Evolutionary conservation across 2,113 vertebrate species (phyloP), one percentile per base, ranked within the genome.

Genomic region (Taurulus bubalis): DNA sequence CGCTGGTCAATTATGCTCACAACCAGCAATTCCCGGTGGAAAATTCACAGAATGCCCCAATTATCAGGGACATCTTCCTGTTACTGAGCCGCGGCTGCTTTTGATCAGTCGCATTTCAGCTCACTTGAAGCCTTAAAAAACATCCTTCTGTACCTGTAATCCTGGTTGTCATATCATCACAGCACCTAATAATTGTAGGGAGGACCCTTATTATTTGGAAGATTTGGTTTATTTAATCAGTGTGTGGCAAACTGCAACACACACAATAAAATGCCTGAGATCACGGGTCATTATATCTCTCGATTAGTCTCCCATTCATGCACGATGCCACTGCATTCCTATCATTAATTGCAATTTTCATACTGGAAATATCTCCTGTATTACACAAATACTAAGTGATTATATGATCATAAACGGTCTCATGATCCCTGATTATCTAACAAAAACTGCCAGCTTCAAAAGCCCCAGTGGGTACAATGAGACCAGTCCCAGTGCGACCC

Each of bases 1-100:
- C 20, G 55, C 68, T n/a, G 83, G 79, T 87, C 87, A 86, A 77
- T 87, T 91, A 86, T 69, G 64, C 60, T 60, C 64, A 36, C 40
- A 45, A 71, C 28, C 71, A 64, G 76, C 42, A 71, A 85, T 60
- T 49, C 72, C 59, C 40, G 2, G 26, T 51, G 80, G 85, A 83
- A 82, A 87, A 86, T 67, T 71, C 49, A 26, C 60, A 20, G 56
- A 83, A 90, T 24, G 49, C 68, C 4, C 71, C 63, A 78, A 83
- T 79, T 84, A 90, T 87, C 64, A 38, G 42, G 45, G 58, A 63
- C 55, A 72, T 74, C 73, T 40, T 71, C 55, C 56, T 36, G 51
- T 28, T 47, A 26, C 47, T 38, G 53, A 65, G 38, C 68, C 36
- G 55, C 16, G 55, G 63, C 8, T 9, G 9, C 71, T 80, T 86